Evolutionary conservation across 2,797 vertebrate species (phyloP), one percentile per base, ranked within the genome.

Genomic region (Coilia nasus): DNA sequence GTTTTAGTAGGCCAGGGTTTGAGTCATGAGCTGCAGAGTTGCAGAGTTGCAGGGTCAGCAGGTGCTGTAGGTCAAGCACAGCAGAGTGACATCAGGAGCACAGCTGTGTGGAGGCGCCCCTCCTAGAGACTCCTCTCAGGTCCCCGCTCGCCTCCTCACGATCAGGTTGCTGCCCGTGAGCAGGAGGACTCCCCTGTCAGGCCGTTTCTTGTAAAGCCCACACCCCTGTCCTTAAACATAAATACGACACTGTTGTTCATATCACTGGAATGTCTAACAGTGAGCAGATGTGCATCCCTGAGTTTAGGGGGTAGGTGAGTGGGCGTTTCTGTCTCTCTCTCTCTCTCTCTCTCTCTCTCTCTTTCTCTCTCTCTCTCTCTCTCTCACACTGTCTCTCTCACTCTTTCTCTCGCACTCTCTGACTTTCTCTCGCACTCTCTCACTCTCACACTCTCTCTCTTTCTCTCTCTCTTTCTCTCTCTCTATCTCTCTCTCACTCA

Each of bases 251-350:
- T 87, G 87, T 89, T 83, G 82, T 88, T 88, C 86, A 89, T 90
- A 87, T 93, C 91, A 35, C 59, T 60, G 23, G 84, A 85, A 88
- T 83, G 82, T 88, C 81, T 93, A 93, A 94, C 92, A 92, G 92
- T 92, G 90, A 95, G 89, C 94, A 94, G 92, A 94, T 95, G 93
- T 93, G 86, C 92, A 14, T 85, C 83, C 91, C 91, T 84, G 81
- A 90, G 88, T 19, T 50, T 87, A 85, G 82, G 82, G 89, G 88
- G 86, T 83, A 89, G 71, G 84, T 83, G 86, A 21, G 3, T 71
- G 64, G 25, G 25, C 15, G 81, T 35, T 17, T n/a, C n/a, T n/a
- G 4, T 31, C 31, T 31, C 25, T 71, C 64, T 35, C 15, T 41
- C 35, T 2, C 35, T 41, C 35, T 41, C 35, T 41, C 35, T 41